These are phyloP conservation scores for Otolemur garnettii DNA, from an alignment of 2,113 vertebrate genomes.

Conservation along the genomic window DNA sequence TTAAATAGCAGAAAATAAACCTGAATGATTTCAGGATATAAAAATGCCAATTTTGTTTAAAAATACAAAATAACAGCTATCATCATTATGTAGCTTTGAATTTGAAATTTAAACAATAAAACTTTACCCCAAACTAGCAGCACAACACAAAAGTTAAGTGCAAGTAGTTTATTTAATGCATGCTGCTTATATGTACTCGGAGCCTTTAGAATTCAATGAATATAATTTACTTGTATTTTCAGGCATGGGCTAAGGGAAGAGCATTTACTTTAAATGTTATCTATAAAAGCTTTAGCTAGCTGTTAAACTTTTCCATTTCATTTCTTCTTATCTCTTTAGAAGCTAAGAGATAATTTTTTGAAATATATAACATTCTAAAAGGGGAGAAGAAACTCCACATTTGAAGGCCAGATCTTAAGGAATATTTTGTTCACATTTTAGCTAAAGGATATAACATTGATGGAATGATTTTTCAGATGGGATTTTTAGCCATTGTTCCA, in stretches of 20 bases:
- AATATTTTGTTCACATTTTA: constrained; percentile 21
- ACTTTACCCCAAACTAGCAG: constrained; percentile 11
- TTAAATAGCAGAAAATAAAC: constrained; percentile 6
- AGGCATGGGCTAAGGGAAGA: not conserved
- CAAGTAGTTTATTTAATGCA: not conserved
- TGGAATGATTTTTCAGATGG: not conserved
- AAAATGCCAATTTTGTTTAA: constrained; percentile 23
- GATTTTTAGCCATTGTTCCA: not conserved
- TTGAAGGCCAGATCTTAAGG: not conserved
- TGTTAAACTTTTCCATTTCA: constrained; percentile 49
- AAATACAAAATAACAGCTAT: not conserved
- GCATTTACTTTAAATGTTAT: constrained; percentile 28
- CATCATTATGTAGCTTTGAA: not conserved
- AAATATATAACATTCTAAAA: constrained; percentile 37
- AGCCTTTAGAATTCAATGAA: constrained; percentile 20
- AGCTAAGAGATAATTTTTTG: constrained; percentile 20
- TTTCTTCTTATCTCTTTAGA: constrained; percentile 48
- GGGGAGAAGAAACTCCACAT: not conserved
- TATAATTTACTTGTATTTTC: constrained; percentile 39
- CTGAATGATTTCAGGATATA: not conserved
- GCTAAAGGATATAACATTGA: not conserved
- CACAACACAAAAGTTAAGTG: not conserved
- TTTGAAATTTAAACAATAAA: constrained; percentile 44
- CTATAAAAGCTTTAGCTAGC: not conserved
- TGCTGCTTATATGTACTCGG: not conserved